Evolutionary conservation across 2,888 invertebrate species (phyloP).

Genomic region (Operophtera brumata): DNA sequence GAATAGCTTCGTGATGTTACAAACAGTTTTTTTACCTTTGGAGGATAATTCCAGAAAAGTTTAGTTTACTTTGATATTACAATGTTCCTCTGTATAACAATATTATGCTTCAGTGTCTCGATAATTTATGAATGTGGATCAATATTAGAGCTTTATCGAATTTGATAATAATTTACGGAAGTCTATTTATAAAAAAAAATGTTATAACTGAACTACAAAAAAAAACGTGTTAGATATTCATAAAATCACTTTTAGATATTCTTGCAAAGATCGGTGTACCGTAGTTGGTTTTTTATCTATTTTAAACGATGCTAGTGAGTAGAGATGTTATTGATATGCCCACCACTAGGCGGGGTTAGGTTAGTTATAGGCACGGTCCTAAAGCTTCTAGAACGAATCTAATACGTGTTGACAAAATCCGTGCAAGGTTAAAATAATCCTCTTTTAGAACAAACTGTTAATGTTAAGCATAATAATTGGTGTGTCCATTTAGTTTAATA

Average conservation of each 20-base stretch:
- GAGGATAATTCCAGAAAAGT: constrained; percentile 12
- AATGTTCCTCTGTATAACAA: constrained; percentile 43
- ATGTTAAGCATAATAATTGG: constrained; percentile 61
- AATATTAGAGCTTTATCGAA: constrained; percentile 81
- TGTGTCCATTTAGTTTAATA: constrained; percentile 54
- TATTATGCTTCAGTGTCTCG: constrained; percentile 43
- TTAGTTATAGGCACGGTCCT: constrained; percentile 56
- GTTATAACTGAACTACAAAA: constrained; percentile 42
- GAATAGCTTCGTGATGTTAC: constrained; percentile 34
- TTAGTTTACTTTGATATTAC: constrained; percentile 30
- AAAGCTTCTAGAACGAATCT: constrained; percentile 72
- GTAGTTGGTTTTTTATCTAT: constrained; percentile 69
- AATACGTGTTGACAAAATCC: constrained; percentile 50
- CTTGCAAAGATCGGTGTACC: constrained; percentile 61
- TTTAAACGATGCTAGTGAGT: constrained; percentile 76
- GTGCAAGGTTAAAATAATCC: constrained; percentile 57
- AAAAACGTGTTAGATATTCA: constrained; percentile 49
- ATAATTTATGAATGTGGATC: constrained; percentile 75
- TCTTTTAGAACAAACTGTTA: constrained; percentile 63
- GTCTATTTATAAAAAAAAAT: constrained; percentile 68
- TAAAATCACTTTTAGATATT: constrained; percentile 65
- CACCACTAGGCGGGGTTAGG: constrained; percentile 58
- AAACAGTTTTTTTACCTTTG: constrained; percentile 9
- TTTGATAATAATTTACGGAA: constrained; percentile 79
- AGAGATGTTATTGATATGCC: constrained; percentile 43